Evolutionary conservation across 2,888 invertebrate genomes (phyloP), one percentile per base, ranked within the genome.

Genomic region (Gortyna flavago): DNA sequence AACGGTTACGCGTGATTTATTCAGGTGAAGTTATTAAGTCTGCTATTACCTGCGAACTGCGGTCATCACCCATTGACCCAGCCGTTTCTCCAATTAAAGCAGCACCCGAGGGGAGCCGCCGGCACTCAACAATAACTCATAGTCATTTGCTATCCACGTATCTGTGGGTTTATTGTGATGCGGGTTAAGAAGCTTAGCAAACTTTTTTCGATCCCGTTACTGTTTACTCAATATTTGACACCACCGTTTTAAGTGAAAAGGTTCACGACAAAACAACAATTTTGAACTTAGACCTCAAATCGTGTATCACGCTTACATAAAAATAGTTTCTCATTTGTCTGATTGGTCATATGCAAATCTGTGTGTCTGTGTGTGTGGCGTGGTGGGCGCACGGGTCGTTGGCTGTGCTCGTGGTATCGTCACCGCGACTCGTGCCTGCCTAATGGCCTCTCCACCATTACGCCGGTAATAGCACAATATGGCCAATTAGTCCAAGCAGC

Each of bases 1-100:
- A 88, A 93, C 93, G 91, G 95, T 93, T 93, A 92, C 81, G 84
- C 78, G 90, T 93, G 92, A 94, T 93, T 94, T 95, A 94, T 94
- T 93, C 91, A 92, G 93, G 93, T 91, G 92, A 91, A 90, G 92
- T 89, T 93, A 93, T 93, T 94, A 92, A 91, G 91, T 88, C 86
- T 86, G 89, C 85, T 90, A 91, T 91, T 91, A 90, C 89, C 84
- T 82, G 86, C 87, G 87, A 89, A 87, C 88, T 88, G 87, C 91
- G 93, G 92, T 93, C 93, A 89, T 93, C 93, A 94, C 94, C 93
- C 93, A 92, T 90, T 94, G 94, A 94, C 94, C 94, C 87, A 90
- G 88, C 87, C 87, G 91, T 90, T 92, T 93, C 93, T 92, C 91
- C 92, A 93, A 94, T 94, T 94, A 93, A 90, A 90, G 75, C 81